Base-by-base conservation (phyloP, 2,113 vertebrate species). In the Xenopus laevis region DNA sequence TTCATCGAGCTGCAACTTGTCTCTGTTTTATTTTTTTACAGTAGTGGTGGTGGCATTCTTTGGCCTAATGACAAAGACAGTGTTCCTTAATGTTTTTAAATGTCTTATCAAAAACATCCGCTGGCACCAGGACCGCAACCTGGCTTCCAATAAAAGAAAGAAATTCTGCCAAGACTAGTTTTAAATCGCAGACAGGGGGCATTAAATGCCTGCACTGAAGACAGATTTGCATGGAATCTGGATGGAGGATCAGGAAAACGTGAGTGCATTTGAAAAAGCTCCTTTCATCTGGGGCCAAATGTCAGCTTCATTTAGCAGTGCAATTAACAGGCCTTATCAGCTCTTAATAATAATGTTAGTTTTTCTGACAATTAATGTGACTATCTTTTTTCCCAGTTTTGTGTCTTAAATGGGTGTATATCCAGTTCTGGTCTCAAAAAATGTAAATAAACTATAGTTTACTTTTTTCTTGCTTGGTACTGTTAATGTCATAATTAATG, bases 221-320 rank as follows among this genome's bases (percentile, higher is more conserved):
- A 57, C n/a, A 47, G 44, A 47, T 65, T 60, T 52, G 47, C 40
- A 74, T 59, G 60, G 58, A 7, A 40, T 40, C 33, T 40, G 33
- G 33, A 40, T 40, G 33, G 33, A 40, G 33, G 33, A 2, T 40
- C 33, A 40, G n/a, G 55, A 58, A 75, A 47, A 68, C 15, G 52
- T 50, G 53, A 74, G 63, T 60, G 52, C 59, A 13, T 64, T 59
- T 30, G 8, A 53, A 13, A 61, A 62, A 53, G 65, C 60, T 68
- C 45, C 65, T 75, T 75, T 68, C 44, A 60, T 75, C 72, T 62
- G 57, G 23, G 52, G 65, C 65, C 72, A 75, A 58, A 62, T 62
- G 72, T 45, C 72, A 75, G 46, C 65, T 62, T 68, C 21, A 60
- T 67, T 67, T 74, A 55, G 65, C 52, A 66, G 15, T 44, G 23